These are phyloP conservation scores for Drosophila buzzatii DNA, from an alignment of 2,888 invertebrate species.

Conservation along the genomic window DNA sequence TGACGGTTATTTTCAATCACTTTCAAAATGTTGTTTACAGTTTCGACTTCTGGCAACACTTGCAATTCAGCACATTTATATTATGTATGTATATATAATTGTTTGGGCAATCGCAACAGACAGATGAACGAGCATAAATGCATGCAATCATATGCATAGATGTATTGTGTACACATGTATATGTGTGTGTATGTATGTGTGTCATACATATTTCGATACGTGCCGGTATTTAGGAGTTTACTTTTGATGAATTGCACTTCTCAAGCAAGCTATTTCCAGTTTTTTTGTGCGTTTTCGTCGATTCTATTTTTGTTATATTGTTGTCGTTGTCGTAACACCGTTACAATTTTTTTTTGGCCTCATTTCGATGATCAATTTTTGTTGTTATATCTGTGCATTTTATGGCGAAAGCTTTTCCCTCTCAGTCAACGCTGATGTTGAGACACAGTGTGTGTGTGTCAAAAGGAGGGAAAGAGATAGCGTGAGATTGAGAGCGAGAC, in stretches of 20 bases:
- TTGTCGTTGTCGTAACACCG: slow-evolving; percentile 42
- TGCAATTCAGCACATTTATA: slow-evolving; percentile 24
- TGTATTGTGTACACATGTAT: not conserved
- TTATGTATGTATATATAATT: not conserved
- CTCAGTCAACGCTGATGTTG: slow-evolving; percentile 32
- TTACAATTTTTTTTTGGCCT: slow-evolving; percentile 38
- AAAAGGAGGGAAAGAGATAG: not conserved
- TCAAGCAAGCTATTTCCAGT: slow-evolving; percentile 30
- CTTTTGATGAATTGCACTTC: slow-evolving; percentile 54
- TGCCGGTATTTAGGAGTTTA: slow-evolving; percentile 48
- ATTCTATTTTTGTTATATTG: slow-evolving; percentile 20
- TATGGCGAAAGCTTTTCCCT: slow-evolving; percentile 29
- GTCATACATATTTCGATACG: slow-evolving; percentile 26
- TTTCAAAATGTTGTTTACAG: slow-evolving; percentile 38
- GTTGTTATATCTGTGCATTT: slow-evolving; percentile 40
- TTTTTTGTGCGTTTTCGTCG: slow-evolving; percentile 19
- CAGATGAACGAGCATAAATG: slow-evolving; percentile 4
- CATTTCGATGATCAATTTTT: slow-evolving; percentile 52
- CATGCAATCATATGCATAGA: not conserved
- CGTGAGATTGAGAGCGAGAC: slow-evolving; percentile 5
- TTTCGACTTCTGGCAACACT: slow-evolving; percentile 40
- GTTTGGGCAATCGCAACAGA: slow-evolving; percentile 6
- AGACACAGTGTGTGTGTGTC: slow-evolving; percentile 12
- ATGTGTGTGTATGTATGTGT: slow-evolving; percentile 15
- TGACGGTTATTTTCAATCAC: slow-evolving; percentile 43